Evolutionary conservation across 1,140 invertebrate species (phyloP).

Genomic region (Drosophila mojavensis): DNA sequence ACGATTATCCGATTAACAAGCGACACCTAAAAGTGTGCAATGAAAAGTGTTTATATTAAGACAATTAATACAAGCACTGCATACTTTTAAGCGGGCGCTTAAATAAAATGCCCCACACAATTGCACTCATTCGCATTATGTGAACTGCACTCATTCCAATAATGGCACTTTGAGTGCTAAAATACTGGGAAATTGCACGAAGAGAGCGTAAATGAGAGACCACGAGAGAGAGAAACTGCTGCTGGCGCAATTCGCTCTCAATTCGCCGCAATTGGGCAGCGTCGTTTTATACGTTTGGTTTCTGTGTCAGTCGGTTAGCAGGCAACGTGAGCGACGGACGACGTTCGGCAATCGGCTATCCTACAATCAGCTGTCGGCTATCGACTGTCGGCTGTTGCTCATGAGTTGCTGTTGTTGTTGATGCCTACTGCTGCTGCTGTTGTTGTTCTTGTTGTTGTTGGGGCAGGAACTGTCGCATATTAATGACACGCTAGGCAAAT

Average conservation of each 20-base stretch:
- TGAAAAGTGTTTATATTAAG: slow-evolving; percentile 1
- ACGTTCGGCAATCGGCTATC: slow-evolving; percentile 26
- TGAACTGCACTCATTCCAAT: slow-evolving; percentile 3
- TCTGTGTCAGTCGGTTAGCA: slow-evolving; percentile 82
- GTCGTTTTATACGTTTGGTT: slow-evolving; percentile 45
- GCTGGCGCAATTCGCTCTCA: slow-evolving; percentile 24
- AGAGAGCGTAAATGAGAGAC: slow-evolving; percentile 28
- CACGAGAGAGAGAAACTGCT: not conserved
- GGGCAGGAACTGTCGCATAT: slow-evolving; percentile 70
- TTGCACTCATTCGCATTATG: slow-evolving; percentile 37
- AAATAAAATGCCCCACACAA: slow-evolving; percentile 13
- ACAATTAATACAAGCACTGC: slow-evolving; percentile 2
- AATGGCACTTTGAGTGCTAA: slow-evolving; percentile 33
- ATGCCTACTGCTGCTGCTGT: too few species aligned
- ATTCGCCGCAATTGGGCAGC: slow-evolving; percentile 43
- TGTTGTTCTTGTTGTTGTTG: slow-evolving; percentile 3
- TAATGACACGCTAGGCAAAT: slow-evolving; percentile 82
- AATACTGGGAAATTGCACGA: slow-evolving; percentile 62
- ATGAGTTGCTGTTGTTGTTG: too few species aligned
- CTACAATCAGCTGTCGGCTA: not conserved
- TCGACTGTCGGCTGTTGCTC: too few species aligned
- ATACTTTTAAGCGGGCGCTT: slow-evolving; percentile 15
- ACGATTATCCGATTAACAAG: too few species aligned
- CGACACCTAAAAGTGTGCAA: slow-evolving; percentile 17
- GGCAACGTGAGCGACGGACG: slow-evolving; percentile 61